phyloP scores from a whole-genome alignment of 2,113 vertebrate species.

The Tetrax tetrax region DNA sequence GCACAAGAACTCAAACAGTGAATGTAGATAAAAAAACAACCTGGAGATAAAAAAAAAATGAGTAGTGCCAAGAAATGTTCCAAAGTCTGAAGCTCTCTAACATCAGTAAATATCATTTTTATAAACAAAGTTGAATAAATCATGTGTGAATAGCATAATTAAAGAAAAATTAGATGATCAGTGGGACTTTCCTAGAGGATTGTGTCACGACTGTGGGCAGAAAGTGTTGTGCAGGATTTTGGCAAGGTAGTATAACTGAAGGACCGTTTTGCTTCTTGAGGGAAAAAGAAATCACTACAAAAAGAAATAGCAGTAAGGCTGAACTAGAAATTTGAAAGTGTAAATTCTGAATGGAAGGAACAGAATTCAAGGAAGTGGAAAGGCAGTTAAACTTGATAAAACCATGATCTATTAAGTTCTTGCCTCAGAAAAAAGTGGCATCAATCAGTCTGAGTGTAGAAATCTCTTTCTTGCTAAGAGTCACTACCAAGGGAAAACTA shows the following conservation, averaged over 20 bases:
- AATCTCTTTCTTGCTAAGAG: not conserved
- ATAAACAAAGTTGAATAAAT: not conserved
- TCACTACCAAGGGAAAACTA: not conserved
- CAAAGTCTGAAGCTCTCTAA: not conserved
- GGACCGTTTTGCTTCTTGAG: not conserved
- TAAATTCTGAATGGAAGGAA: not conserved
- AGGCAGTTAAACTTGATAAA: not conserved
- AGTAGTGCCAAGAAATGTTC: not conserved
- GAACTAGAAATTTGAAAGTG: not conserved
- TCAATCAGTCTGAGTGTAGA: not conserved
- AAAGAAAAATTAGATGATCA: not conserved
- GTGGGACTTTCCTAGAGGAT: not conserved
- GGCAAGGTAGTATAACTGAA: not conserved
- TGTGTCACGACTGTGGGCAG: not conserved
- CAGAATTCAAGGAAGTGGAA: not conserved
- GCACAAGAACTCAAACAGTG: not conserved
- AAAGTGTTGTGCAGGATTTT: not conserved
- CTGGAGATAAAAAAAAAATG: not conserved
- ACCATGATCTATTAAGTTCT: not conserved
- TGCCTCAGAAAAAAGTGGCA: not conserved
- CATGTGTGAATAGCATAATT: not conserved
- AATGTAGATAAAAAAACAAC: not conserved
- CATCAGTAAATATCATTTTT: not conserved
- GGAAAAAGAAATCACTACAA: not conserved
- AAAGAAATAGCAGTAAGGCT: not conserved